These are phyloP conservation scores for Magallana angulata DNA, from an alignment of 1,140 invertebrate species.

Conservation along the genomic window DNA sequence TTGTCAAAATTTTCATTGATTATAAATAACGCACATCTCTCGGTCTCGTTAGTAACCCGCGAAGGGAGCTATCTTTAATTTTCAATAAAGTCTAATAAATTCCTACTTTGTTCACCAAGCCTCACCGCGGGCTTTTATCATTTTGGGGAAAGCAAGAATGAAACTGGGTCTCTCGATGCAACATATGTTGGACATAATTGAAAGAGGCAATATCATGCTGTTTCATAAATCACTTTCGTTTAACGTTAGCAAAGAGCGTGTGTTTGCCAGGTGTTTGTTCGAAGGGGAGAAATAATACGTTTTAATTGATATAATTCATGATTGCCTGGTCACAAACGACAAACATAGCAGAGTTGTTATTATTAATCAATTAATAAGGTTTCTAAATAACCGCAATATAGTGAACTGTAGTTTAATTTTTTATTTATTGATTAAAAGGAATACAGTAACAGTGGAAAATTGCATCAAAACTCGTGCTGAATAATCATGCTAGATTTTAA, in stretches of 20 bases:
- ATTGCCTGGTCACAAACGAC: conserved; percentile 4
- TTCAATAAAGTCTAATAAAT: conserved; percentile 38
- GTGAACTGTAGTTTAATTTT: too few species aligned
- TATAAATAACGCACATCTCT: conserved; percentile 35
- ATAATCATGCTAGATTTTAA: too few species aligned
- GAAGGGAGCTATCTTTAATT: conserved; percentile 34
- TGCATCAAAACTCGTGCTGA: too few species aligned
- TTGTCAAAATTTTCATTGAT: conserved; percentile 34
- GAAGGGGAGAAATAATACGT: conserved; percentile 29
- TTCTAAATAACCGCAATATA: neutral
- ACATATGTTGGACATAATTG: conserved; percentile 32
- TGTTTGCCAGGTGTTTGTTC: conserved; percentile 18
- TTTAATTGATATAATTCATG: conserved; percentile 33
- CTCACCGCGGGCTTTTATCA: conserved; percentile 7
- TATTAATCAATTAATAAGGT: neutral
- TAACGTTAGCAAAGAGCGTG: neutral
- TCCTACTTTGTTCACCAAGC: conserved; percentile 35
- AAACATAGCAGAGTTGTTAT: neutral
- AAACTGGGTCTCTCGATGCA: conserved; percentile 22
- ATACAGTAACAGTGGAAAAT: too few species aligned
- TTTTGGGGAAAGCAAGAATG: conserved; percentile 22
- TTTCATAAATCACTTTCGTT: conserved; percentile 35
- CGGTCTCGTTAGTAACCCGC: conserved; percentile 25
- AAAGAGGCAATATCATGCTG: neutral
- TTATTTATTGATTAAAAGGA: too few species aligned